Base-by-base conservation (phyloP, 2,113 vertebrate genomes). In the Xiphorhynchus elegans region DNA sequence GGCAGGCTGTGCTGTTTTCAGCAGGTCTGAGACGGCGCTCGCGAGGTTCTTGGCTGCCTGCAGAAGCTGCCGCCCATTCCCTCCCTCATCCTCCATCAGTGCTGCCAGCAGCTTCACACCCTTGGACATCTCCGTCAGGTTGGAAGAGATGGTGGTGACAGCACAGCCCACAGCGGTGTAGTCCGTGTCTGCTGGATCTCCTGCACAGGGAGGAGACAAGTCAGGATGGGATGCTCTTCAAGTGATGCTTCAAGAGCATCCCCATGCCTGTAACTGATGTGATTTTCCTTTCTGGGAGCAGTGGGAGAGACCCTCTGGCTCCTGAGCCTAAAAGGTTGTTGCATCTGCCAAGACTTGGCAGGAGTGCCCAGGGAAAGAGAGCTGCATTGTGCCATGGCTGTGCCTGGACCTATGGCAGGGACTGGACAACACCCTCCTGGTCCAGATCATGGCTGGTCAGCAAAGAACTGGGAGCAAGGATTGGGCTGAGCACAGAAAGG, bases 61-160 rank as follows among this genome's bases (percentile, higher is more conserved):
- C 28, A 99, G 97, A 63, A 99, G 98, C 96, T 99, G 98, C 66
- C 99, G 98, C 29, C 99, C 99, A 0, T 98, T 99, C 21, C 98
- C 98, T 3, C 99, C 99, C 84, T 99, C 99, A 0, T 99, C 99
- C 81, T 99, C 99, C 98, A 99, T 99, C 55, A 99, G 98, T 0
- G 99, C 99, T 0, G 99, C 99, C 93, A 99, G 97, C 70, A 99
- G 98, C 76, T 99, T 99, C 26, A 99, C 99, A 0, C 99, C 99
- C 62, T 99, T 99, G 23, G 99, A 99, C 99, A 99, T 99, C 98
- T 99, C 99, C 3, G 99, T 99, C 95, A 99, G 97, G 97, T 99
- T 99, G 95, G 99, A 99, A 91, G 99, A 99, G 97, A 99, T 99
- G 24, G 99, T 99, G 91, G 99, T 99, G 58, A 99, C 99, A 0